Evolutionary conservation across 2,113 vertebrate species (phyloP).

Genomic region (Opisthocomus hoazin): DNA sequence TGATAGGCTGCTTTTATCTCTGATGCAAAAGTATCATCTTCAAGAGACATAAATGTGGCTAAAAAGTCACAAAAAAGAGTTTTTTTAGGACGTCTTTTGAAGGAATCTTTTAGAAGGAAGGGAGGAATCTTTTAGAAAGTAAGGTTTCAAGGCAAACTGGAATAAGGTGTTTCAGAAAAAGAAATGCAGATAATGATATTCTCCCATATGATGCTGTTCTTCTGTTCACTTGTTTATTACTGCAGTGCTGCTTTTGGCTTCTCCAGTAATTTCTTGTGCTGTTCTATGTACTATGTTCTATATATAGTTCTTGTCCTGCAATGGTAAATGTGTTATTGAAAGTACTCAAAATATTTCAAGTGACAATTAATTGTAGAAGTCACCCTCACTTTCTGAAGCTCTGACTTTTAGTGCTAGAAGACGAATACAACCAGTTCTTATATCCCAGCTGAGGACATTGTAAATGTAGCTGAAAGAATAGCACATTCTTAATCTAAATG

Average conservation of each 20-base stretch:
- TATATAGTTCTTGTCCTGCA: background rate
- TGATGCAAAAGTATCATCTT: background rate
- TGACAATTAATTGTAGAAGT: background rate
- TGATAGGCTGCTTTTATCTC: background rate
- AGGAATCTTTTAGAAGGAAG: background rate
- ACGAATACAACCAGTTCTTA: background rate
- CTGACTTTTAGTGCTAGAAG: background rate
- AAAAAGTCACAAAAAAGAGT: background rate
- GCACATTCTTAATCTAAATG: background rate
- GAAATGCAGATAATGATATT: background rate
- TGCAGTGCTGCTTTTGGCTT: background rate
- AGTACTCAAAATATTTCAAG: background rate
- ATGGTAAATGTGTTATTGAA: background rate
- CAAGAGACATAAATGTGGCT: background rate
- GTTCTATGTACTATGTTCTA: background rate
- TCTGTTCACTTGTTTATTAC: background rate
- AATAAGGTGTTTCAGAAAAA: background rate
- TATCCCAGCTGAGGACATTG: background rate
- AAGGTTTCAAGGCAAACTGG: background rate
- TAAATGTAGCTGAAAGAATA: background rate
- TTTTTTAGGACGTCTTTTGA: background rate
- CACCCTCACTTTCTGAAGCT: background rate
- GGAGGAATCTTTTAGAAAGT: background rate
- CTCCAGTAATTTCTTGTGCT: background rate
- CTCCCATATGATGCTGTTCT: background rate